These are phyloP conservation scores for Odontamblyopus lacepedii DNA, from an alignment of 2,797 vertebrate genomes.

Conservation along the genomic window DNA sequence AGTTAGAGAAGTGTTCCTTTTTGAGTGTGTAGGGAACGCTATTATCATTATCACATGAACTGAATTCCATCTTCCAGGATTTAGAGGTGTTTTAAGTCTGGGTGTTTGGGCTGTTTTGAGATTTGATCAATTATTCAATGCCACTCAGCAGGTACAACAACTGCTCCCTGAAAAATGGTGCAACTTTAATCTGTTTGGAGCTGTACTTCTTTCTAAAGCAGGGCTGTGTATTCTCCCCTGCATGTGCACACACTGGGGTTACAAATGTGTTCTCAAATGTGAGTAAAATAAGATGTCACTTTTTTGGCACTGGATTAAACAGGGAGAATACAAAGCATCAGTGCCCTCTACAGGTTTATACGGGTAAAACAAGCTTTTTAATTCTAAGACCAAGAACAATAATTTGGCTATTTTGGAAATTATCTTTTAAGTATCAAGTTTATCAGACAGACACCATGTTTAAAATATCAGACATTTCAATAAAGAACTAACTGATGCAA, in stretches of 20 bases:
- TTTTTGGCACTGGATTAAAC: not conserved
- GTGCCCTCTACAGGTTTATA: constrained; percentile 60
- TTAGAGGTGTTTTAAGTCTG: not conserved
- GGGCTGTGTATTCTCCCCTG: not conserved
- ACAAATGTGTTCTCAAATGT: not conserved
- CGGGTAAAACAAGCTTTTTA: too few species aligned
- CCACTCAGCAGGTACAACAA: not conserved
- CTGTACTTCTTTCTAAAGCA: not conserved
- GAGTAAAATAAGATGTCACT: not conserved
- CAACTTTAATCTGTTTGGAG: not conserved
- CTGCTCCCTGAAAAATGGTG: not conserved
- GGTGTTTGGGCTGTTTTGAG: not conserved
- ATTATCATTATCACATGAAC: not conserved
- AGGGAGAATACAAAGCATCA: constrained; percentile 25
- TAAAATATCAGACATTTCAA: too few species aligned
- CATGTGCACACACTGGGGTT: not conserved
- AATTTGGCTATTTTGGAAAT: too few species aligned
- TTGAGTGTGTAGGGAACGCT: too few species aligned
- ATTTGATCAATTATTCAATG: not conserved
- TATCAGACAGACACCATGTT: too few species aligned
- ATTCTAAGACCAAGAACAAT: too few species aligned
- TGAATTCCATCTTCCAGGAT: not conserved
- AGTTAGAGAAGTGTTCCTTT: too few species aligned
- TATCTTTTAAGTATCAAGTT: too few species aligned
- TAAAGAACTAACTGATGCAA: too few species aligned